A percentile compares a stretch with the other conserved stretches of the same genome.
Evolutionary conservation across 2,888 invertebrate species (phyloP).

Genomic region (Dimorphilus gyrociliatus): DNA sequence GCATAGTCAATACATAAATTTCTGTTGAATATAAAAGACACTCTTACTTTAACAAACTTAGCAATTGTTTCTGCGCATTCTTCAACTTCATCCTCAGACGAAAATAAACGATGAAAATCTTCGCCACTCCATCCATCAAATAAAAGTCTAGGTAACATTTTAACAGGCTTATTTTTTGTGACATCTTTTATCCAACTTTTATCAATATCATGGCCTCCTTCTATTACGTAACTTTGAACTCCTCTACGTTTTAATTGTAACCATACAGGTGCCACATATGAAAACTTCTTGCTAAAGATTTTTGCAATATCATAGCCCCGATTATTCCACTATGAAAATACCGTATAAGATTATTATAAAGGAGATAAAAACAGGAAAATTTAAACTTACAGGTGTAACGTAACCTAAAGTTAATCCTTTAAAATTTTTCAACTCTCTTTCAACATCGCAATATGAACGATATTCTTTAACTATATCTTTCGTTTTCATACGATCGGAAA

Average conservation of each 20-base stretch:
- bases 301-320: constrained; percentile 85
- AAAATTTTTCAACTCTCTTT: constrained; percentile 47
- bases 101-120: constrained; percentile 57
- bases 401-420: constrained; percentile 65
- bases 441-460: constrained; percentile 55
- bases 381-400: constrained; percentile 62
- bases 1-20: constrained; percentile 3
- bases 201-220: constrained; percentile 59
- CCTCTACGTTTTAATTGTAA: constrained; percentile 56
- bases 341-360: not conserved
- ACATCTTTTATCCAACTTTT: constrained; percentile 61
- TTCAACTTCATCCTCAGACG: constrained; percentile 49
- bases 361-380: not conserved
- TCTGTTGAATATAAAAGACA: too few relatives aligned
- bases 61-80: constrained; percentile 53
- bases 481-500: constrained; percentile 49
- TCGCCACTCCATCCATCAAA: constrained; percentile 68
- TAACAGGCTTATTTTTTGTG: constrained; percentile 27
- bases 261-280: constrained; percentile 86
- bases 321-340: constrained; percentile 64
- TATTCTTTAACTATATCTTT: constrained; percentile 61
- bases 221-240: constrained; percentile 29
- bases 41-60: constrained; percentile 42
- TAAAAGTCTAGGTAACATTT: constrained; percentile 62
- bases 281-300: constrained; percentile 65